Base-by-base conservation (phyloP, 2,113 vertebrate species). In the Paedocypris sp. region DNA sequence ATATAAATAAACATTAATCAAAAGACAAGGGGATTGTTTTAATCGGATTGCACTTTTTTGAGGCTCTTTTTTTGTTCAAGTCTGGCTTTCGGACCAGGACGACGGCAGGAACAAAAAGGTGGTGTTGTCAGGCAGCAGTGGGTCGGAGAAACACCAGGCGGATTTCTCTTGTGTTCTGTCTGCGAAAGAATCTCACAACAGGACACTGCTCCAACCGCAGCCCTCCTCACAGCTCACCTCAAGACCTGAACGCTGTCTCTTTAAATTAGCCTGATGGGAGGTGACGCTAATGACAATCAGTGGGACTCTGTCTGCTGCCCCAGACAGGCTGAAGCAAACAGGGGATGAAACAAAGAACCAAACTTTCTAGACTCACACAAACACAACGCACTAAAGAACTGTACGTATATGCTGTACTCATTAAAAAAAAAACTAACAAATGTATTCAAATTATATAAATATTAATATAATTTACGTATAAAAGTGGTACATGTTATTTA, bases 1-100 rank as follows among this genome's bases (percentile, higher is more conserved):
- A 86, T 86, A 80, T 62, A 80, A 81, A 87, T 85, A 46, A 72
- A 77, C 80, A 75, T 71, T 81, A 82, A 82, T 82, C 74, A 78
- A 70, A 70, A 75, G 66, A 74, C 70, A 75, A 73, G 74, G 74
- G 82, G 76, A 82, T 80, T 76, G 75, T 82, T 80, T 81, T 85
- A 87, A 85, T 84, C 80, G 72, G 79, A 85, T 86, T 84, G 76
- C 57, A 68, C 64, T 22, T 77, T 77, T 78, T 75, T 69, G 43
- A 62, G 75, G 69, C 82, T 65, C 38, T 50, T n/a, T n/a, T 52
- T 31, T 67, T 61, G 39, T 47, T 50, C 41, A 11, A 18, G 4
- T 5, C 29, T 71, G 71, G 66, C 76, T 78, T 72, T 74, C 76
- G 73, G 79, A 80, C 72, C 76, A 56, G 75, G 71, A 80, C 71